phyloP scores from a whole-genome alignment of 2,113 vertebrate species.

The Phycodurus eques region DNA sequence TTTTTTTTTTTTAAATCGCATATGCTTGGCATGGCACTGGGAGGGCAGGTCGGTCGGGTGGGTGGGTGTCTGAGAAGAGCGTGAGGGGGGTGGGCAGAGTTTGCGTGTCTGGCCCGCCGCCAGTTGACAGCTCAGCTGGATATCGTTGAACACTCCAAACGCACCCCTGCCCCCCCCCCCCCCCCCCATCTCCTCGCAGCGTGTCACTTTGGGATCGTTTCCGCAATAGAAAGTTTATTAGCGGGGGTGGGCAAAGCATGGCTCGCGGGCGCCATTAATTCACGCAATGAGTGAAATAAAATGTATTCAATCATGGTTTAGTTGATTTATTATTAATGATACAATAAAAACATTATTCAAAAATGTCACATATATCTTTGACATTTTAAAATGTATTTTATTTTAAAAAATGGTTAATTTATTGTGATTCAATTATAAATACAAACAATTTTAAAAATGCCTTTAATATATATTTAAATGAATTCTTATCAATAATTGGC shows the following conservation, averaged over 20 bases:
- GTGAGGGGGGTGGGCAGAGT: conserved; percentile 57
- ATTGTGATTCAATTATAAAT: too few species aligned
- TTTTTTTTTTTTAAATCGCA: conserved; percentile 58
- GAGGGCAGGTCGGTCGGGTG: conserved; percentile 56
- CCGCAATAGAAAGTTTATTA: conserved; percentile 93
- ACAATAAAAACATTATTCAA: too few species aligned
- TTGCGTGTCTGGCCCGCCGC: conserved; percentile 88
- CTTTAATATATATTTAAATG: too few species aligned
- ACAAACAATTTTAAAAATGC: too few species aligned
- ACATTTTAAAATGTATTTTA: too few species aligned
- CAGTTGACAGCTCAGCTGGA: conserved; percentile 94
- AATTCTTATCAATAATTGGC: too few species aligned
- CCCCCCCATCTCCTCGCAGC: conserved; percentile 68
- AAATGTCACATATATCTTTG: too few species aligned
- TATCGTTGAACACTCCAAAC: conserved; percentile 83
- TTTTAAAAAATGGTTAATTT: too few species aligned
- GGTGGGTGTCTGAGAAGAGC: conserved; percentile 23
- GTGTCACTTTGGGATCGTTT: conserved; percentile 91
- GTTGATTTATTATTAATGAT: too few species aligned
- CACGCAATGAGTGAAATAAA: too few species aligned
- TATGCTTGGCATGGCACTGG: conserved; percentile 79
- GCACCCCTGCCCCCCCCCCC: conserved; percentile 22
- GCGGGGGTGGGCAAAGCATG: neutral
- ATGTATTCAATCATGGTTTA: too few species aligned
- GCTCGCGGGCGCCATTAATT: neutral